A percentile compares a stretch with the other conserved stretches of the same genome.
Evolutionary conservation across 2,888 invertebrate genomes (phyloP).

Genomic region (Acronicta alni): DNA sequence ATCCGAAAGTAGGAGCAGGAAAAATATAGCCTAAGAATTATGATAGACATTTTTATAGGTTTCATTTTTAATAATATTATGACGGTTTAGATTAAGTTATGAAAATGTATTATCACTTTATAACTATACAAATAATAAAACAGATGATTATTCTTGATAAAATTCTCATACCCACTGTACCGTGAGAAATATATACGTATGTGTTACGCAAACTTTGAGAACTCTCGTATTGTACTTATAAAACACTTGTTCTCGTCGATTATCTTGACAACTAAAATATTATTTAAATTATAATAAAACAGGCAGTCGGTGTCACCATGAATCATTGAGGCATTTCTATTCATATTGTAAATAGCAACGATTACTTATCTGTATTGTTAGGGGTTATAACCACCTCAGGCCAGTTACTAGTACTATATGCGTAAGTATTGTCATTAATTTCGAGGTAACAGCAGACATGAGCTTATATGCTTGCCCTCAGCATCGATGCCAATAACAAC

Average conservation of each 20-base stretch:
- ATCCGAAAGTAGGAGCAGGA: no score
- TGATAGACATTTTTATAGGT: no score
- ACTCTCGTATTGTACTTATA: neutral
- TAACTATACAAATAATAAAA: no score
- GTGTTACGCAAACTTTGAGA: neutral
- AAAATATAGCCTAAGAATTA: no score
- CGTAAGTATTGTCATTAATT: neutral
- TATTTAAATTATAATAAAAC: neutral
- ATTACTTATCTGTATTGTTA: neutral
- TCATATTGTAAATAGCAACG: conserved; percentile 1
- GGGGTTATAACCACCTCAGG: no score
- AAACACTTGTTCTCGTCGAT: neutral
- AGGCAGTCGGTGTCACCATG: neutral
- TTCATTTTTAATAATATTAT: no score
- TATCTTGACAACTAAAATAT: neutral
- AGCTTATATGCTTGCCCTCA: neutral
- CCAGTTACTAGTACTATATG: no score
- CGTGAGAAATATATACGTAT: neutral
- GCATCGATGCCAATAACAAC: no score
- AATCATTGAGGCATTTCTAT: neutral
- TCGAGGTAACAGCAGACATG: neutral
- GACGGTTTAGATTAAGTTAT: no score
- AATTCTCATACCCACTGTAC: neutral
- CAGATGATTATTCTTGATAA: neutral
- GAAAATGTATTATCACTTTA: no score